Base-by-base conservation (phyloP, 2,113 vertebrate species). In the Austrofundulus limnaeus region DNA sequence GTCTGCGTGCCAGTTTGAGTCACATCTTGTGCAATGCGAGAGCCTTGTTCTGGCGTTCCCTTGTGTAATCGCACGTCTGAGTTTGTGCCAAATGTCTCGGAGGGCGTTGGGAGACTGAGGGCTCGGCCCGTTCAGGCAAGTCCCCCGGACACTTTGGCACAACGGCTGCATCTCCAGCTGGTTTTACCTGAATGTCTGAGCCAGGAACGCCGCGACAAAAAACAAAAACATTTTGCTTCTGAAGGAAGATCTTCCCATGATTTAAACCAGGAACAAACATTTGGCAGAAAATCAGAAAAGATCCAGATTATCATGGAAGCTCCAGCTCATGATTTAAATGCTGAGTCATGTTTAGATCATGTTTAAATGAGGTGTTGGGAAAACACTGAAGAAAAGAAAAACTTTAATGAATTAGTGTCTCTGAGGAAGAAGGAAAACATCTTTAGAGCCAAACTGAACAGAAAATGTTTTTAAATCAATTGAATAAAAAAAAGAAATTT, bases 121-220 rank as follows among this genome's bases (percentile, higher is more conserved):
- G 34, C 19, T 58, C 61, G 55, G 61, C 86, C 78, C 79, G 85
- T 90, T 68, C 50, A 57, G 88, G 74, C 86, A 88, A 66, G 86
- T 79, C 73, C 46, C 54, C 5, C n/a, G 52, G 69, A 73, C 78
- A 77, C 34, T 48, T 75, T 76, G 82, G 78, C 72, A 71, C 42
- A 51, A 52, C 25, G 34, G 76, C 74, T 75, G 57, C 48, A 67
- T 75, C 54, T 47, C 11, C 45, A 71, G 70, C 83, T 66, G 75
- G 76, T 80, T 76, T 19, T 57, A 68, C 74, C 75, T 63, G 78
- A 66, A 72, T 62, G 61, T 68, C 62, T 54, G 64, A 63, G 74
- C 55, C 67, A 78, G 61, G 55, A 56, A 77, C 56, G 23, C 50
- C 11, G 55, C 55, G 38, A 47, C 72, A 79, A 57, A 61, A n/a